Percentiles rank a stretch among this genome's conserved stretches.
phyloP scores from a whole-genome alignment of 2,888 invertebrate species.

The Dicyrtomina minuta region DNA sequence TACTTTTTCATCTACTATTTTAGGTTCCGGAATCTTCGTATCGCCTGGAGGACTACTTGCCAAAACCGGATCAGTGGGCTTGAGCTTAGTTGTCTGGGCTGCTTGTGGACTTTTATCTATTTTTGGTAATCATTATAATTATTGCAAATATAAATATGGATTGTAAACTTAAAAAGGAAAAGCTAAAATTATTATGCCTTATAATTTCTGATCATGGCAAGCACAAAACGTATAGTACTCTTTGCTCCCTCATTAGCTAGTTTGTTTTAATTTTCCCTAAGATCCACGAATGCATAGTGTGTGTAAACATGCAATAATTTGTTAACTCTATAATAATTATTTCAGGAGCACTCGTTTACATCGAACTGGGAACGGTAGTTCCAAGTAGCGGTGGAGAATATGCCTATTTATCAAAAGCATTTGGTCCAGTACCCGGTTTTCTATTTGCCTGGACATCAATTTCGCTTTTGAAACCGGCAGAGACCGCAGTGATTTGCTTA shows the following conservation, averaged over 20 bases:
- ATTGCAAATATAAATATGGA: constrained; percentile 10
- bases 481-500: constrained; percentile 74
- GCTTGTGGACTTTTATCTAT: constrained; percentile 71
- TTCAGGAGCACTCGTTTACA: constrained; percentile 73
- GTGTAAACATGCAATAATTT: neutral
- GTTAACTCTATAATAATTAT: neutral
- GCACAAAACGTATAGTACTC: too few relatives aligned
- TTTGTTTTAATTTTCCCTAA: too few relatives aligned
- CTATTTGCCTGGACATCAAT: constrained; percentile 77
- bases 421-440: constrained; percentile 73
- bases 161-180: constrained; percentile 4
- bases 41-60: constrained; percentile 75
- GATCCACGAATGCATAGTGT: too few relatives aligned
- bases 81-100: constrained; percentile 76
- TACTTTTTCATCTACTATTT: neutral
- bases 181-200: neutral
- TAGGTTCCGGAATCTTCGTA: constrained; percentile 80
- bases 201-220: neutral
- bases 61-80: constrained; percentile 75
- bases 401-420: constrained; percentile 74
- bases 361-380: constrained; percentile 77
- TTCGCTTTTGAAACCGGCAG: constrained; percentile 71
- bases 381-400: constrained; percentile 80
- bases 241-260: too few relatives aligned
- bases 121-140: constrained; percentile 28